Conservation (phyloP, 2,888 invertebrate genomes). For the Temnothorax rugatulus region DNA sequence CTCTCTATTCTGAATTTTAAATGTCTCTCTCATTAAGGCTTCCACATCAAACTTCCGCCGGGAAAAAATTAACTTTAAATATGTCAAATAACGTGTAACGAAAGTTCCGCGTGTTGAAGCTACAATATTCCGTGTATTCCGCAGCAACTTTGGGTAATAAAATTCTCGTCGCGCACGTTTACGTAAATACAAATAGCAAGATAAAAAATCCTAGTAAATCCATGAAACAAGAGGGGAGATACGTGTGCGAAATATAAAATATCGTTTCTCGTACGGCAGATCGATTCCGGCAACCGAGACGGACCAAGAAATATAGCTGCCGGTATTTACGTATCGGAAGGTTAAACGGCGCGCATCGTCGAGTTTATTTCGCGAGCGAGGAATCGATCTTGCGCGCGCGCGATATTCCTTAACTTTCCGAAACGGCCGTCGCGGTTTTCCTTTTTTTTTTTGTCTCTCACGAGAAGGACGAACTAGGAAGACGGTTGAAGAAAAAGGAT, state of each 20-base stretch:
- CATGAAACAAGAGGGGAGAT: conserved; percentile 46
- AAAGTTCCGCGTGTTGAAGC: conserved; percentile 3
- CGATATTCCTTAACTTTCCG: conserved; percentile 43
- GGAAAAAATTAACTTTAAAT: conserved; percentile 15
- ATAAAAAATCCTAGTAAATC: conserved; percentile 39
- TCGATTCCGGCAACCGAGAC: conserved; percentile 1
- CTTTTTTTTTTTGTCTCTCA: conserved; percentile 6
- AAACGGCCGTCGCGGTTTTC: conserved; percentile 23
- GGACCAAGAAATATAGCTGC: not conserved
- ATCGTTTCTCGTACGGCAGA: conserved; percentile 16
- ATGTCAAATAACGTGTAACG: conserved; percentile 22
- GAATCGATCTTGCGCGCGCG: conserved; percentile 25
- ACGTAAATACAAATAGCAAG: conserved; percentile 29
- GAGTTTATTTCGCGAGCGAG: conserved; percentile 32
- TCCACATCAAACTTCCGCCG: conserved; percentile 11
- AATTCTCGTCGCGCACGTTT: conserved; percentile 45
- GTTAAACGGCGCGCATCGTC: conserved; percentile 40
- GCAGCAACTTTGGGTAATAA: conserved; percentile 27
- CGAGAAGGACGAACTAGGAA: conserved; percentile 5
- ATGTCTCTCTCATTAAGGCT: not conserved
- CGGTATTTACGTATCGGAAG: conserved; percentile 16
- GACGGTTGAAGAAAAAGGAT: conserved; percentile 30
- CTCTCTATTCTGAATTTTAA: conserved; percentile 3
- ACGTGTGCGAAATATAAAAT: conserved; percentile 47
- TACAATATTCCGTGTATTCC: not conserved